Base-by-base conservation (phyloP, 2,888 invertebrate species). In the Lochmaea capreae region DNA sequence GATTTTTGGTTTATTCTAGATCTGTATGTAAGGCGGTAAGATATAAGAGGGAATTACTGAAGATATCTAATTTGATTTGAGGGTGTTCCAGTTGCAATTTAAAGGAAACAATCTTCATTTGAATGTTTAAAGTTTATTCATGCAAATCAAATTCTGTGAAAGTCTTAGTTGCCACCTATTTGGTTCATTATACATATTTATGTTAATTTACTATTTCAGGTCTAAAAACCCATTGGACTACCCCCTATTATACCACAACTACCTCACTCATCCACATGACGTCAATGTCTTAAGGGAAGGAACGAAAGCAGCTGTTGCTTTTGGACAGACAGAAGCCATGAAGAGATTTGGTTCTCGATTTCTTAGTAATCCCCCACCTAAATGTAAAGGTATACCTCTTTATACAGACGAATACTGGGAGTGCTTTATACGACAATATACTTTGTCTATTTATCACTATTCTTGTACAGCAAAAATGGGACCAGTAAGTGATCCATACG, bases 201-300 rank as follows among this genome's bases (percentile, higher is more conserved):
- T 6, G 33, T 46, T 46, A 59, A 12, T 54, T 16, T 10, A 5
- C 14, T 42, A 49, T 73, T 73, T 39, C 18, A 79, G 78, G 62
- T 90, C 90, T 1, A 90, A 88, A 8, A 89, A 93, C 83, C 93
- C 94, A 0, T 84, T 90, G 65, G 92, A 95, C 9, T 94, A 96
- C 85, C 98, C 98, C 0, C 88, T 95, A 5, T 90, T 98, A 84
- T 93, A 96, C 81, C 97, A 97, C 83, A 98, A 98, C 86, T 98
- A 98, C 84, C 88, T 98, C 75, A 94, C 95, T 0, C 93, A 96
- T 85, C 94, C 93, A 0, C 92, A 94, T 75, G 98, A 98, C 81
- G 93, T 96, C 0, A 90, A 92, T 42, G 94, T 95, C 0, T 86
- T 97, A 67, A 89, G 96, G 26, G 96, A 96, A 87, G 96, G 96